phyloP scores from a whole-genome alignment of 2,888 invertebrate genomes.

The Cryptocephalus moraei region DNA sequence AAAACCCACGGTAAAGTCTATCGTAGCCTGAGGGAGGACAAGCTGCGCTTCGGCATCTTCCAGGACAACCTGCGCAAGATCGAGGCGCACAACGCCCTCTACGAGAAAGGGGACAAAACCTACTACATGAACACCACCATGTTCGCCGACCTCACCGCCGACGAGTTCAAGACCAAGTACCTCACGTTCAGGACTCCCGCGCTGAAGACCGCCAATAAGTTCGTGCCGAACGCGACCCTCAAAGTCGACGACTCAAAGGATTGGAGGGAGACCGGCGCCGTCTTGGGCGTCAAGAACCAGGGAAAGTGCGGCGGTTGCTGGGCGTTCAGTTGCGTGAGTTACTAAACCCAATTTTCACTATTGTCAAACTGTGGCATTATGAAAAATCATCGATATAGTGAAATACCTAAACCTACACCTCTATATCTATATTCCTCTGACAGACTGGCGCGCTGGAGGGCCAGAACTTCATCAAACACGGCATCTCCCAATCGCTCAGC shows the following conservation, averaged over 20 bases:
- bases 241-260: neutral
- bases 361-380: neutral
- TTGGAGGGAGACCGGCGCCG: constrained; percentile 2
- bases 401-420: no score
- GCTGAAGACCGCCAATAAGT: neutral
- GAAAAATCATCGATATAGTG: no score
- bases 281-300: constrained; percentile 2
- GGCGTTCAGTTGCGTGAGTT: constrained; percentile 6
- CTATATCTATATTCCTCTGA: no score
- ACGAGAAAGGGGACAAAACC: constrained; percentile 3
- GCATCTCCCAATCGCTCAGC: constrained; percentile 72
- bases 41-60: constrained; percentile 3
- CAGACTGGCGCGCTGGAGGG: constrained; percentile 83
- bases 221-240: neutral
- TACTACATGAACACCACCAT: constrained; percentile 1
- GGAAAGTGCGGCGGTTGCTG: constrained; percentile 4
- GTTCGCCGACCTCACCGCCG: constrained; percentile 3
- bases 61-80: constrained; percentile 3
- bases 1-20: constrained; percentile 4
- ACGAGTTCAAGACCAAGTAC: constrained; percentile 1
- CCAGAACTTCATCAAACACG: constrained; percentile 72
- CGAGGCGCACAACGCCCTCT: constrained; percentile 4
- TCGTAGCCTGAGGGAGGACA: constrained; percentile 3
- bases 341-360: no score
- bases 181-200: neutral